Percentiles rank a stretch among this genome's conserved stretches.
Conservation (phyloP, 2,888 invertebrate genomes). For the Dorcus parallelipipedus region DNA sequence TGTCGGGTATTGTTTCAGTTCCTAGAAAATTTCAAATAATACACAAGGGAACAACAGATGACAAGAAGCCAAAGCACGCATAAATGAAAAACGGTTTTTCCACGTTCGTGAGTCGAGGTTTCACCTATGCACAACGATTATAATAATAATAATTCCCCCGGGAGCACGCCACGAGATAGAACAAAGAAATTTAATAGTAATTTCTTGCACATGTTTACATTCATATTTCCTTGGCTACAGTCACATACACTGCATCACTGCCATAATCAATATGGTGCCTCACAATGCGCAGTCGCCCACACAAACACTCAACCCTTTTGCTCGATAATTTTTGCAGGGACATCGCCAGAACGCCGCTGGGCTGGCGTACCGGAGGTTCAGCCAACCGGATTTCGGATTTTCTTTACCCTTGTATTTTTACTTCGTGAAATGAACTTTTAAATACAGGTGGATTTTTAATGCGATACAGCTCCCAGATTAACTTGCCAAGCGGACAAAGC, state of each 20-base stretch:
- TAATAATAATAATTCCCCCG: neutral
- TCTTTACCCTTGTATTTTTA: no score
- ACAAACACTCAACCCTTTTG: conserved; percentile 13
- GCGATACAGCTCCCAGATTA: no score
- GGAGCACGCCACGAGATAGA: neutral
- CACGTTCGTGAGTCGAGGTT: no score
- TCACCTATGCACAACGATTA: no score
- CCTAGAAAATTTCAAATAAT: no score
- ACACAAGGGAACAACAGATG: no score
- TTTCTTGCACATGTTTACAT: conserved; percentile 22
- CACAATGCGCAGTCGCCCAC: conserved; percentile 25
- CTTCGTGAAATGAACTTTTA: no score
- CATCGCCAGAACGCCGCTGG: neutral
- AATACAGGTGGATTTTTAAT: no score
- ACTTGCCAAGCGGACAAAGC: no score
- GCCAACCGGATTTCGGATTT: neutral
- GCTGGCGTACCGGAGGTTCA: conserved; percentile 3
- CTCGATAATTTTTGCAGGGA: neutral
- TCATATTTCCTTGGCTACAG: conserved; percentile 27
- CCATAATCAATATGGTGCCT: conserved; percentile 26
- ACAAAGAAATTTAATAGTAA: conserved; percentile 6
- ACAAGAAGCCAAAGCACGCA: no score
- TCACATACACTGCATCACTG: conserved; percentile 20
- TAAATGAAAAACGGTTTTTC: no score
- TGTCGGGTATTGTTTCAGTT: no score